Evolutionary conservation across 1,140 invertebrate species (phyloP).

Genomic region (Drosophila parvula): DNA sequence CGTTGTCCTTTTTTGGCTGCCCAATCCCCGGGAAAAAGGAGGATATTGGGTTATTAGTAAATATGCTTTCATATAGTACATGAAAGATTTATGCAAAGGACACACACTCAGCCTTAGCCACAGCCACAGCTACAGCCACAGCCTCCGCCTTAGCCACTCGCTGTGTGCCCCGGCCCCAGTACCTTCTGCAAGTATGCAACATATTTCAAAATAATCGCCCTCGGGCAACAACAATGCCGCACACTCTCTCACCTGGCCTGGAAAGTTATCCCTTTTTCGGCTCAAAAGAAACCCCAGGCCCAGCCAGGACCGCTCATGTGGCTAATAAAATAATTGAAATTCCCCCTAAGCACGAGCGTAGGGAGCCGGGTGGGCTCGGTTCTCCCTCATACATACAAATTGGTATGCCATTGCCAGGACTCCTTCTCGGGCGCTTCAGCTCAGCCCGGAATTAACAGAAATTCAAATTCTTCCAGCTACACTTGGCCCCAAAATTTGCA

Average conservation of each 20-base stretch:
- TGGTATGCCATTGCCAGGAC: constrained; percentile 41
- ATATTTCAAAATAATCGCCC: constrained; percentile 79
- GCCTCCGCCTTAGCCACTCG: constrained; percentile 21
- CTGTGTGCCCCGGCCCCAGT: constrained; percentile 21
- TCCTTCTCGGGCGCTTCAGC: not conserved
- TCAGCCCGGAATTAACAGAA: constrained; percentile 25
- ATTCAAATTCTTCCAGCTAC: constrained; percentile 27
- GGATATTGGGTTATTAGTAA: constrained; percentile 81
- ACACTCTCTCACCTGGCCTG: constrained; percentile 56
- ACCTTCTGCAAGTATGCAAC: constrained; percentile 54
- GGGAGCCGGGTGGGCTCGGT: constrained; percentile 22
- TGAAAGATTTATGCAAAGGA: constrained; percentile 75
- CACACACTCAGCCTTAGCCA: constrained; percentile 22
- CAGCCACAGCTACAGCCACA: not conserved
- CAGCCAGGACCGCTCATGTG: constrained; percentile 56
- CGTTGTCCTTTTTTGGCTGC: constrained; percentile 60
- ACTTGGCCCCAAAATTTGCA: no score
- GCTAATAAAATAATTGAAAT: constrained; percentile 83
- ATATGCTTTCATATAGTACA: constrained; percentile 75
- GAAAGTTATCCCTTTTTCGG: constrained; percentile 63
- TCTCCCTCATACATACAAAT: constrained; percentile 37
- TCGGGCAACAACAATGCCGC: constrained; percentile 73
- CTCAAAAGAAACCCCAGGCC: constrained; percentile 57
- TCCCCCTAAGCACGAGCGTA: constrained; percentile 61
- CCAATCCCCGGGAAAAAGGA: constrained; percentile 51